These are phyloP conservation scores for Turnix velox DNA, from an alignment of 2,113 vertebrate species.

Conservation along the genomic window DNA sequence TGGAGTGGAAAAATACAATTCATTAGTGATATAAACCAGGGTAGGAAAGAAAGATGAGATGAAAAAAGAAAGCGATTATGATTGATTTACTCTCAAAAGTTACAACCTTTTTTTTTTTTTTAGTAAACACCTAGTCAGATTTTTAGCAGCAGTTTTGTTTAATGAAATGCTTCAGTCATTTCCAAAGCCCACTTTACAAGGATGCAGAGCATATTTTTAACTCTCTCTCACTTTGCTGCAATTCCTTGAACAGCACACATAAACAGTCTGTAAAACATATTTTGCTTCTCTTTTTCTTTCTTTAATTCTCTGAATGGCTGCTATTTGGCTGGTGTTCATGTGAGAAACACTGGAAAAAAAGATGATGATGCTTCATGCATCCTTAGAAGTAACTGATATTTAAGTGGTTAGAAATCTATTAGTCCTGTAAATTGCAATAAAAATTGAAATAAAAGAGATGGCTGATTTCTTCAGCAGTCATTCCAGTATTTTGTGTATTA, in stretches of 20 bases:
- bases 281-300: neutral
- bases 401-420: neutral
- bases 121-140: neutral
- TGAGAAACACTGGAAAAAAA: neutral
- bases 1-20: neutral
- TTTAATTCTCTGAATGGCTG: neutral
- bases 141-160: neutral
- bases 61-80: neutral
- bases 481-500: neutral
- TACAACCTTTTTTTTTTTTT: neutral
- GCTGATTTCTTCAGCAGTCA: neutral
- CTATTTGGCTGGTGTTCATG: neutral
- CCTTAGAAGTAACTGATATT: neutral
- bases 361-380: neutral
- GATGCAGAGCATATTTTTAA: neutral
- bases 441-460: neutral
- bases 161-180: neutral
- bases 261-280: neutral
- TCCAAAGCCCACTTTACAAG: neutral
- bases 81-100: neutral
- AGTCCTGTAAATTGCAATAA: neutral
- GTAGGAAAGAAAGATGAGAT: neutral
- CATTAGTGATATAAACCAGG: neutral
- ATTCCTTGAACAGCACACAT: neutral
- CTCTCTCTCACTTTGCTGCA: neutral